Percentiles rank a stretch among this genome's conserved stretches.
Conservation (phyloP, 2,888 invertebrate species). For the Pollenia griseotomentosa region DNA sequence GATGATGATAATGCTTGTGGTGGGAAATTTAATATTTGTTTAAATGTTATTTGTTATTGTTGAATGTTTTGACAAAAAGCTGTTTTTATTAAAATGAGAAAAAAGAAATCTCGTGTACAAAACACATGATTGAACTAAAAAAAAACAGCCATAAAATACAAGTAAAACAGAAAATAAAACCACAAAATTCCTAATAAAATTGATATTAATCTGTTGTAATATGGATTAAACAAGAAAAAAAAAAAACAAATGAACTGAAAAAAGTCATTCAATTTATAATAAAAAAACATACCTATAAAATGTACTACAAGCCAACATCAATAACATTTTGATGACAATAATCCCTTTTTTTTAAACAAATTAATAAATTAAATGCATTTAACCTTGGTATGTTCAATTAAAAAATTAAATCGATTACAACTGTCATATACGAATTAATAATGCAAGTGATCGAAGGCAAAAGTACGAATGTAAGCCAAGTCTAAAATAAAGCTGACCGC, state of each 20-base stretch:
- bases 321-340: slow-evolving; percentile 48
- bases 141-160: neutral
- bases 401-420: slow-evolving; percentile 53
- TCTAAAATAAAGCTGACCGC: slow-evolving; percentile 8
- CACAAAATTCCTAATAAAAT: slow-evolving; percentile 16
- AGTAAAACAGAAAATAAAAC: slow-evolving; percentile 23
- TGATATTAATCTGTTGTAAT: slow-evolving; percentile 34
- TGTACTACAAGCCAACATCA: neutral
- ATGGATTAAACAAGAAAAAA: neutral
- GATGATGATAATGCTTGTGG: slow-evolving; percentile 38
- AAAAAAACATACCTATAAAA: neutral
- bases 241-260: neutral
- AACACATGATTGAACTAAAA: slow-evolving; percentile 1
- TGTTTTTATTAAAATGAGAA: slow-evolving; percentile 8
- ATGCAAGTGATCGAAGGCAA: slow-evolving; percentile 30
- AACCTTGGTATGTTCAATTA: slow-evolving; percentile 39
- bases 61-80: slow-evolving; percentile 60
- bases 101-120: neutral
- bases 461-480: neutral
- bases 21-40: slow-evolving; percentile 51
- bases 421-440: slow-evolving; percentile 54
- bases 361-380: slow-evolving; percentile 14
- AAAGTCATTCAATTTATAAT: neutral
- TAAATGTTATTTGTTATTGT: slow-evolving; percentile 27
- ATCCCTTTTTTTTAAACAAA: slow-evolving; percentile 43